Evolutionary conservation across 2,113 vertebrate genomes (phyloP).

Genomic region (Rutilus rutilus): DNA sequence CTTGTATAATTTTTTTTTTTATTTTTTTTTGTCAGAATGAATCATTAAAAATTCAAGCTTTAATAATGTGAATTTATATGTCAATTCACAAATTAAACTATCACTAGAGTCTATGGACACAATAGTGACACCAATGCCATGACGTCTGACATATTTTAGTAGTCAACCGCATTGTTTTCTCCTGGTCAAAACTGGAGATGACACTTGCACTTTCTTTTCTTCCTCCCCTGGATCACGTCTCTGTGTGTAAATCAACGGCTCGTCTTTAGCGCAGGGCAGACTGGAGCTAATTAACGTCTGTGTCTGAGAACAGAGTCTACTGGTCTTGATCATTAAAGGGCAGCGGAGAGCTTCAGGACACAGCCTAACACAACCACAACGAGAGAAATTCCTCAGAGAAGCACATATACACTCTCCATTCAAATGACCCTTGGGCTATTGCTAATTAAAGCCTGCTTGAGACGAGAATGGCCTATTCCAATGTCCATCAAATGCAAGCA

Average conservation of each 20-base stretch:
- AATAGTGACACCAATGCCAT: not conserved
- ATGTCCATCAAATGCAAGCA: not conserved
- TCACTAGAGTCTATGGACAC: too few species aligned
- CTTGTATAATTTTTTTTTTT: not conserved
- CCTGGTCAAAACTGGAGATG: not conserved
- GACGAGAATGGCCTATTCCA: not conserved
- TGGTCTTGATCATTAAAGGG: not conserved
- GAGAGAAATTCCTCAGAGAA: not conserved
- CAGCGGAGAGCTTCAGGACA: conserved; percentile 1
- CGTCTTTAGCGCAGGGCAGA: not conserved
- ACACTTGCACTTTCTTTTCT: not conserved
- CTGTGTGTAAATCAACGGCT: not conserved
- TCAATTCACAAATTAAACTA: not conserved
- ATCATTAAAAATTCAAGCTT: not conserved
- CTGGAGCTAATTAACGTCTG: conserved; percentile 69
- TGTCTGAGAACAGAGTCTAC: conserved; percentile 64
- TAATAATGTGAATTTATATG: not conserved
- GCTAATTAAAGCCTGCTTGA: not conserved
- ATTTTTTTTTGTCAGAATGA: not conserved
- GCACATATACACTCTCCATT: not conserved
- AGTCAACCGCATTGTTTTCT: not conserved
- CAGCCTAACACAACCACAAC: conserved; percentile 15
- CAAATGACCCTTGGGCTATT: not conserved
- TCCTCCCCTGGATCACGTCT: not conserved
- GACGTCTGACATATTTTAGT: not conserved